Percentiles rank a stretch among this genome's conserved stretches.
phyloP scores from a whole-genome alignment of 92 coral and sea anemone species.

The Desmophyllum pertusum region DNA sequence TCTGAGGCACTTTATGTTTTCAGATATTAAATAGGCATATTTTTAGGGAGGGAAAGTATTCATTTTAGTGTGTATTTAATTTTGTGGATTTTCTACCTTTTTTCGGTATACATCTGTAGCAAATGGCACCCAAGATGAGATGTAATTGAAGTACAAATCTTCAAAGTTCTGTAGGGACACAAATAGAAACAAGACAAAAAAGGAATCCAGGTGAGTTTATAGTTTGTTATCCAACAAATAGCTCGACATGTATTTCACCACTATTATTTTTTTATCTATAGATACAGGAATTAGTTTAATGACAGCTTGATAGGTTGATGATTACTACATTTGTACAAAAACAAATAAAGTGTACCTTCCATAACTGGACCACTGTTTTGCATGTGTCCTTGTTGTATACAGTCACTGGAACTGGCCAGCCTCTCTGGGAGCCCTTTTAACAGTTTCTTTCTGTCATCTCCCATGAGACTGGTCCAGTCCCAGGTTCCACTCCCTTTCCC shows the following conservation, averaged over 20 bases:
- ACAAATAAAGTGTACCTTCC: conserved; percentile 33
- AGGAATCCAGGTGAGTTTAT: too few relatives aligned
- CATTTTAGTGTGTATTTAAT: too few relatives aligned
- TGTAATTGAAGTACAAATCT: conserved; percentile 41
- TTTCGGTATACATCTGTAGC: conserved; percentile 17
- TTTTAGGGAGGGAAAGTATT: too few relatives aligned
- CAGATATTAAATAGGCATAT: too few relatives aligned
- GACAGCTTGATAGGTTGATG: too few relatives aligned
- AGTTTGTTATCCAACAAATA: too few relatives aligned
- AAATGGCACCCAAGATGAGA: conserved; percentile 37
- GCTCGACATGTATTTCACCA: too few relatives aligned
- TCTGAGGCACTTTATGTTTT: too few relatives aligned
- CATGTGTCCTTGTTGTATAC: too few relatives aligned
- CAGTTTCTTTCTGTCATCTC: conserved; percentile 31
- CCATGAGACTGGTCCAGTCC: conserved; percentile 41
- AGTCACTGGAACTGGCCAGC: conserved; percentile 17
- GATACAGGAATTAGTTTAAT: too few relatives aligned
- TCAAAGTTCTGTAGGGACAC: conserved; percentile 22
- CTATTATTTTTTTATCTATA: too few relatives aligned
- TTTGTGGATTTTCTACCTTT: conserved; percentile 3
- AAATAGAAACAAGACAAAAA: background rate
- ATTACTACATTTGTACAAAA: too few relatives aligned
- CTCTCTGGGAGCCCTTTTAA: conserved; percentile 6
- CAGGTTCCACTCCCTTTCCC: background rate
- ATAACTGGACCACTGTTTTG: conserved; percentile 19